Evolutionary conservation across 2,888 invertebrate species (phyloP).

Genomic region (Pantelozetes paolii): DNA sequence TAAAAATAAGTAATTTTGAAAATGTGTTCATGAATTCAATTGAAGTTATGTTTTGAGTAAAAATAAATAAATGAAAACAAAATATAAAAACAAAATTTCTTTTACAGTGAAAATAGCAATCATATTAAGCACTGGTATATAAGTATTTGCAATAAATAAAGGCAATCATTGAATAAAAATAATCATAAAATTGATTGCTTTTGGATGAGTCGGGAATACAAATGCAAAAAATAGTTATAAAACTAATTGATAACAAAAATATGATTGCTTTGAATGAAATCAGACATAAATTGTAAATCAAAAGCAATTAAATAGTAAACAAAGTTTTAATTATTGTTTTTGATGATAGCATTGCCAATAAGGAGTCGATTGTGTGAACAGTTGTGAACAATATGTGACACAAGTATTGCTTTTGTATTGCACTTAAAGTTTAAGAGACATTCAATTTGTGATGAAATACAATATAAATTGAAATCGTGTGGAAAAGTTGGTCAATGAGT

Average conservation of each 20-base stretch:
- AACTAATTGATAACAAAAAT: no score
- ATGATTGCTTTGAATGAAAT: neutral
- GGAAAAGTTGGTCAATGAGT: conserved; percentile 33
- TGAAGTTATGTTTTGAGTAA: no score
- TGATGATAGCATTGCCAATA: neutral
- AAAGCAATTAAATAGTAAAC: neutral
- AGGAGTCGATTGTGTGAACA: neutral
- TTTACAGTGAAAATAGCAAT: no score
- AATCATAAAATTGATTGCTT: neutral
- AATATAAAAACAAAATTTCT: no score
- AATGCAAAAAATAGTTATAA: neutral
- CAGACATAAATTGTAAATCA: neutral
- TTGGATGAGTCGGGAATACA: neutral
- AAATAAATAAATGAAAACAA: no score
- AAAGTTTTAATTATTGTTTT: neutral
- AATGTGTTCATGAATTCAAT: no score
- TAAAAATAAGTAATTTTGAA: no score
- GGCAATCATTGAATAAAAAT: neutral
- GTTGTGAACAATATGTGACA: conserved; percentile 1
- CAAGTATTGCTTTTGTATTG: conserved; percentile 8
- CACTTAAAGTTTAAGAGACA: conserved; percentile 29
- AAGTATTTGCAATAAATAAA: no score
- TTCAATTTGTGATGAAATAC: conserved; percentile 34
- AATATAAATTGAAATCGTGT: conserved; percentile 39
- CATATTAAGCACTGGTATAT: no score